These are phyloP conservation scores for Polia nebulosa DNA, from an alignment of 2,888 invertebrate species.

Conservation along the genomic window DNA sequence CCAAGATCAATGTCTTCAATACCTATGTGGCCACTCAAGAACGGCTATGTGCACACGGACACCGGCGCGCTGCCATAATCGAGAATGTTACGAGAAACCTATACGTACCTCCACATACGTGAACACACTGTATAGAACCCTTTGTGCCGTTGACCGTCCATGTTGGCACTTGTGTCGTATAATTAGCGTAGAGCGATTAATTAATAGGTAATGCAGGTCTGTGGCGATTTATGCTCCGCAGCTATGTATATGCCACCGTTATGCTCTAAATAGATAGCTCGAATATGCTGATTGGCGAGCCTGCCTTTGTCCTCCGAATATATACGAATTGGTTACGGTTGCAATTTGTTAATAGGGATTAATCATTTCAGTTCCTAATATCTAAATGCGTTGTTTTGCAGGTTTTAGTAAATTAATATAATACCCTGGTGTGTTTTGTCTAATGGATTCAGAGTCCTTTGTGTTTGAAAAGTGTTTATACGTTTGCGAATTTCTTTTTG, in stretches of 20 bases:
- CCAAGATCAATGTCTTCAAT: conserved; percentile 86
- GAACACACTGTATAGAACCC: conserved; percentile 64
- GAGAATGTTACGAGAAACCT: conserved; percentile 65
- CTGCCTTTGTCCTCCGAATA: conserved; percentile 57
- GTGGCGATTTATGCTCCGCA: conserved; percentile 74
- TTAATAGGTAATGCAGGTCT: conserved; percentile 85
- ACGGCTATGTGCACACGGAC: conserved; percentile 74
- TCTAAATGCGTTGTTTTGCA: conserved; percentile 29
- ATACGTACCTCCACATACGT: conserved; percentile 50
- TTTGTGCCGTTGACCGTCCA: conserved; percentile 82
- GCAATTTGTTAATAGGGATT: conserved; percentile 59
- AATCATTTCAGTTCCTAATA: conserved; percentile 53
- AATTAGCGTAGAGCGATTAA: conserved; percentile 88
- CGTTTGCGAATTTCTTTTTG: conserved; percentile 22
- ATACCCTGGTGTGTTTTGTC: neutral
- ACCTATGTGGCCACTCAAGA: conserved; percentile 76
- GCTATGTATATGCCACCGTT: conserved; percentile 57
- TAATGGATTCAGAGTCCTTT: conserved; percentile 32
- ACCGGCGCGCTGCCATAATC: conserved; percentile 71
- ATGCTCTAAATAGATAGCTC: conserved; percentile 62
- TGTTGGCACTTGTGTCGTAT: conserved; percentile 84
- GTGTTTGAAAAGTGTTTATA: conserved; percentile 9
- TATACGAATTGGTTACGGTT: conserved; percentile 58
- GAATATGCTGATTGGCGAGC: conserved; percentile 64
- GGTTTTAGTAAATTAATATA: conserved; percentile 45